phyloP scores from a whole-genome alignment of 2,797 vertebrate species.

The Molossus molossus region DNA sequence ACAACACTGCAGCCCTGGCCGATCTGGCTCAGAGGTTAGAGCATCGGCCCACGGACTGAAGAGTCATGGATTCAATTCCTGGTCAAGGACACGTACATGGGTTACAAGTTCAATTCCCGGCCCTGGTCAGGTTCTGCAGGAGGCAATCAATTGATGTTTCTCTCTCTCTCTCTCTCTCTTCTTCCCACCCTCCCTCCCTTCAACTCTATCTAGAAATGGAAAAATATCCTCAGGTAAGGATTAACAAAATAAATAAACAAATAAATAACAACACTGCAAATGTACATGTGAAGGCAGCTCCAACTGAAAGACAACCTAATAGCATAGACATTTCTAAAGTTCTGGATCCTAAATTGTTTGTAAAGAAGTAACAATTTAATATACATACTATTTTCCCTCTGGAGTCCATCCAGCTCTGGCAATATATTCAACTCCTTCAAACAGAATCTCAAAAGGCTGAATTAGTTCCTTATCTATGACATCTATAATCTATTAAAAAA shows the following conservation, averaged over 20 bases:
- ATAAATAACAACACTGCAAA: slow-evolving; percentile 16
- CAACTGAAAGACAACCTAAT: neutral
- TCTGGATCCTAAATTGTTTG: slow-evolving; percentile 27
- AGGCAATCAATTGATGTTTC: no score
- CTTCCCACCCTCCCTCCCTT: no score
- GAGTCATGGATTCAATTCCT: no score
- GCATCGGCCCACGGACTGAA: no score
- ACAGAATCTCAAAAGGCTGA: slow-evolving; percentile 93
- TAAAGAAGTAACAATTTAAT: slow-evolving; percentile 84
- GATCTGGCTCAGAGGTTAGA: no score
- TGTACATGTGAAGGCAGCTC: slow-evolving; percentile 43
- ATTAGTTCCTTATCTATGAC: slow-evolving; percentile 92
- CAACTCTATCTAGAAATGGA: no score
- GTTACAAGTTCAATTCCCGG: no score
- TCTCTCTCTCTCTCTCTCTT: no score
- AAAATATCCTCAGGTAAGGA: no score
- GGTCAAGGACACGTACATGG: no score
- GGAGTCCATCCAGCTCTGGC: slow-evolving; percentile 93
- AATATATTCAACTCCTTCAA: slow-evolving; percentile 93
- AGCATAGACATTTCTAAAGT: slow-evolving; percentile 39
- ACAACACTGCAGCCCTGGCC: neutral
- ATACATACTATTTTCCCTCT: slow-evolving; percentile 93
- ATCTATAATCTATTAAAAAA: slow-evolving; percentile 90
- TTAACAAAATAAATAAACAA: no score
- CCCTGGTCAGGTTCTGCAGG: no score